Base-by-base conservation (phyloP, 2,797 vertebrate genomes). In the Rhadinocentrus ornatus region DNA sequence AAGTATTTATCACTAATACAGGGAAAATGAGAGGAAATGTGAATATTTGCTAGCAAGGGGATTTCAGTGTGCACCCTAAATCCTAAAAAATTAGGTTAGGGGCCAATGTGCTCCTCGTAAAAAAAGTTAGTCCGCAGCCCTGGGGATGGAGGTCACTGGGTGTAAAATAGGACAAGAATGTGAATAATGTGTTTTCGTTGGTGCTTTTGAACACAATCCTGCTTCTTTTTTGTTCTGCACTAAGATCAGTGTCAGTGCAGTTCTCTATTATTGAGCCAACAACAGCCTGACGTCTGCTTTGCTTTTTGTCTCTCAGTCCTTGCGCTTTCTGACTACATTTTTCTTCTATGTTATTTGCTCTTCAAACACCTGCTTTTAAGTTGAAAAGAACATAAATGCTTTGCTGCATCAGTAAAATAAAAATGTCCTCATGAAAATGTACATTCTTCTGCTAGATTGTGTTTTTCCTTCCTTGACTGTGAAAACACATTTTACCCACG, bases 161-260 rank as follows among this genome's bases (percentile, higher is more conserved):
- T 75, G 68, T 82, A 74, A 89, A 90, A 88, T 79, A 75, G 86
- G 85, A 83, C 85, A 88, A 81, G 76, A 89, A 88, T 90, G 79
- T 78, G 79, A 88, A 83, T 73, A 60, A 86, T 86, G 77, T 75
- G 69, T 84, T 86, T 81, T 84, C 62, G 64, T 72, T 75, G 68
- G 50, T 71, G 77, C 77, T 72, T 58, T 77, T 39, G 24, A 73
- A 65, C 52, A 66, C 62, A 46, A 66, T 63, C 62, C n/a, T 70
- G 62, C 62, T 62, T 81, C 84, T 65, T 63, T 82, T 59, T 46
- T 35, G 37, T 58, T n/a, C 53, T 29, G 54, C 41, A 57, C 69
- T 62, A 3, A 18, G 61, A 62, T 46, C 46, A 34, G 20, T 24
- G 20, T 71, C 31, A 12, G 46, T 50, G 3, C 39, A 6, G 44